phyloP scores from a whole-genome alignment of 2,797 vertebrate genomes.

The Malurus leucopterus region DNA sequence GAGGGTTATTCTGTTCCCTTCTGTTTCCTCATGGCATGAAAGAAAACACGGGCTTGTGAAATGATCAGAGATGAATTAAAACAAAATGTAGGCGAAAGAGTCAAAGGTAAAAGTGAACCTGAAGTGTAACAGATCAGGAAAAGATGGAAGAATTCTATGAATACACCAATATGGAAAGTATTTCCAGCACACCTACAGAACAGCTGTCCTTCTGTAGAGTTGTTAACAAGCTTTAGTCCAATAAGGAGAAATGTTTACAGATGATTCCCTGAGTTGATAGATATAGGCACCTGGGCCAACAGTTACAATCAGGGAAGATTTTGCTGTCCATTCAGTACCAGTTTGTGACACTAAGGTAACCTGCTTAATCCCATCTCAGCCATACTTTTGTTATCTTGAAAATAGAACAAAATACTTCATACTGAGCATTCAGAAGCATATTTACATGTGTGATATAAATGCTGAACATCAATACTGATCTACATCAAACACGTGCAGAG shows the following conservation, averaged over 20 bases:
- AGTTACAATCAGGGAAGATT: background rate
- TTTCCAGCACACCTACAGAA: background rate
- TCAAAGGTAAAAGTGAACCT: background rate
- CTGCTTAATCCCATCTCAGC: background rate
- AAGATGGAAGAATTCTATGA: background rate
- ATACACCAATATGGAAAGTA: background rate
- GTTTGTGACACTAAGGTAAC: background rate
- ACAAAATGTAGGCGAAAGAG: background rate
- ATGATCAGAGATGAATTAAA: background rate
- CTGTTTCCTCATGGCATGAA: background rate
- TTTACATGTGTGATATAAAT: background rate
- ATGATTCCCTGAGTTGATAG: background rate
- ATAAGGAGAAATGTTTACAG: background rate
- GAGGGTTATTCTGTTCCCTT: background rate
- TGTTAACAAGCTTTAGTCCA: background rate
- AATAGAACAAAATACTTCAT: background rate
- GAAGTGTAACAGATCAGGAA: background rate
- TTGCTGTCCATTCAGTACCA: background rate
- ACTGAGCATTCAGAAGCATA: background rate
- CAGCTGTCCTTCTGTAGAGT: accelerated
- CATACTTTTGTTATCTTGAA: background rate
- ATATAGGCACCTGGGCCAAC: background rate
- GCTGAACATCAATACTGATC: background rate
- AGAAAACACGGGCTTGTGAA: background rate
- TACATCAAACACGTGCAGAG: background rate